A percentile compares a stretch with the other conserved stretches of the same genome.
Conservation (phyloP, 2,888 invertebrate species). For the Shargacucullia verbasci region DNA sequence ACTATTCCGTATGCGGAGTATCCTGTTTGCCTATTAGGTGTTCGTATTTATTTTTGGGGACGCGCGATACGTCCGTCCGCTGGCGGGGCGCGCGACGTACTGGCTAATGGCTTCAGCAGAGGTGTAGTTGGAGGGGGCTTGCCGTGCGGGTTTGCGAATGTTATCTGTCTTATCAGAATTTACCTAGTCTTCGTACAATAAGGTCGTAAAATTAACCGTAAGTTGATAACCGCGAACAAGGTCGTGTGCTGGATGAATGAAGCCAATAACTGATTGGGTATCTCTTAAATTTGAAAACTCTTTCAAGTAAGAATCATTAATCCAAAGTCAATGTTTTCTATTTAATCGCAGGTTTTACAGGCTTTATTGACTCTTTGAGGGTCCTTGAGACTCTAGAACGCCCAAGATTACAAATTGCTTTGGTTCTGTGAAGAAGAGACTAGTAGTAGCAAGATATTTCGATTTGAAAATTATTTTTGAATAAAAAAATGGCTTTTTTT, state of each 20-base stretch:
- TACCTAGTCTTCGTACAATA: conserved; percentile 64
- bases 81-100: conserved; percentile 54
- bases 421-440: too few relatives aligned
- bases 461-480: too few relatives aligned
- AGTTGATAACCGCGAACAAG: conserved; percentile 62
- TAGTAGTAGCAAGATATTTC: too few relatives aligned
- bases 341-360: too few relatives aligned
- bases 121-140: conserved; percentile 48
- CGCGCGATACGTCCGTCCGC: conserved; percentile 48
- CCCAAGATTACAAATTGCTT: too few relatives aligned
- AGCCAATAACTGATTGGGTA: conserved; percentile 15
- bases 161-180: conserved; percentile 72
- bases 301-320: not conserved
- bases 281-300: not conserved
- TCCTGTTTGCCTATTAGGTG: conserved; percentile 57
- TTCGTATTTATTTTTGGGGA: conserved; percentile 33
- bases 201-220: conserved; percentile 63
- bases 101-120: conserved; percentile 54
- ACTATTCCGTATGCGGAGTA: conserved; percentile 61
- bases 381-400: too few relatives aligned
- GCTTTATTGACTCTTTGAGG: too few relatives aligned
- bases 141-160: conserved; percentile 50
- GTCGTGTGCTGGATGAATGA: conserved; percentile 50
- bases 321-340: too few relatives aligned
- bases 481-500: too few relatives aligned